Conservation (phyloP, 2,113 vertebrate genomes). For the Acinonyx jubatus region DNA sequence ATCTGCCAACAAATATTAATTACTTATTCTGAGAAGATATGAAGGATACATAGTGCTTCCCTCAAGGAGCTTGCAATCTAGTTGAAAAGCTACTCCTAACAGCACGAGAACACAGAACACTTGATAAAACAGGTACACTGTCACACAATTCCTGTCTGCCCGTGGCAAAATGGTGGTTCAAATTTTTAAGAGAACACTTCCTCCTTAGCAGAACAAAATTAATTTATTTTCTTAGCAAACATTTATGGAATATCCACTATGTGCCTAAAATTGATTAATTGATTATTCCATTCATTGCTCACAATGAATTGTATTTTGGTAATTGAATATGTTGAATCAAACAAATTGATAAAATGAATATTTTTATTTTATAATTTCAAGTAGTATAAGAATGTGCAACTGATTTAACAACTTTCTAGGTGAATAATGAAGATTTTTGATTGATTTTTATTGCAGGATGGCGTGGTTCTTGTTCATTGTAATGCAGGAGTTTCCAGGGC, state of each 20-base stretch:
- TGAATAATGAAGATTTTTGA: slow-evolving; percentile 21
- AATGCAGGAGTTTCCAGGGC: slow-evolving; percentile 96
- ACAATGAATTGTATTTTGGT: slow-evolving; percentile 39
- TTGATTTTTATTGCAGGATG: slow-evolving; percentile 86
- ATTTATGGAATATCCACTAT: not conserved
- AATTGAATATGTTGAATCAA: not conserved
- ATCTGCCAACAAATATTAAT: slow-evolving; percentile 9
- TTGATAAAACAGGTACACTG: not conserved
- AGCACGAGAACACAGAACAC: not conserved
- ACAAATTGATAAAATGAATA: not conserved
- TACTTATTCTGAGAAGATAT: not conserved
- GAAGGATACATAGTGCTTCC: not conserved
- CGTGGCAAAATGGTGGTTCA: slow-evolving; percentile 7
- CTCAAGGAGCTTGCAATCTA: not conserved
- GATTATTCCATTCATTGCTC: not conserved
- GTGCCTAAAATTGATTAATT: not conserved
- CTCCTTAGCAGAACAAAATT: not conserved
- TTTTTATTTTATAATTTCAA: slow-evolving; percentile 37
- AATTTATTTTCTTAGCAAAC: not conserved
- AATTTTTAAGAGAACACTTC: slow-evolving; percentile 27
- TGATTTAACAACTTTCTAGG: not conserved
- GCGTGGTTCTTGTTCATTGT: slow-evolving; percentile 95
- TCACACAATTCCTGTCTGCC: not conserved
- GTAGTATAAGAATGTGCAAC: not conserved
- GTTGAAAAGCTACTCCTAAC: not conserved